Evolutionary conservation across 1,140 invertebrate species (phyloP).

Genomic region (Dicyema japonicum): DNA sequence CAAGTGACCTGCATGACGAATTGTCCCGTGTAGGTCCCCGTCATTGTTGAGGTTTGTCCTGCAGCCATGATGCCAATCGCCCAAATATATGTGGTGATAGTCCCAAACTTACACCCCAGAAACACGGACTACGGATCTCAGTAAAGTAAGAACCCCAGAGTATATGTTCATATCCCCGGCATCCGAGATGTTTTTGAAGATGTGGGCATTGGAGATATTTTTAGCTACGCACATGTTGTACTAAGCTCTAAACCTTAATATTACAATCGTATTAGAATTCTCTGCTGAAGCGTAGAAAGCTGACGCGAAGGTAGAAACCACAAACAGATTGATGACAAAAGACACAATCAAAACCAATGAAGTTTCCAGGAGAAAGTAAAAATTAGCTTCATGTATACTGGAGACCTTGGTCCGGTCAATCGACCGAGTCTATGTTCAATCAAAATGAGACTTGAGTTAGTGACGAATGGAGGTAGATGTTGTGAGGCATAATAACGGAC

Average conservation of each 20-base stretch:
- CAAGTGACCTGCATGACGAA: slow-evolving; percentile 24
- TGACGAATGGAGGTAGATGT: slow-evolving; percentile 64
- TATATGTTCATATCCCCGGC: background rate
- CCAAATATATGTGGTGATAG: slow-evolving; percentile 50
- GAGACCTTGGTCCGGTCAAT: slow-evolving; percentile 34
- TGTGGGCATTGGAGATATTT: slow-evolving; percentile 19
- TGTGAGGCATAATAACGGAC: slow-evolving; percentile 78
- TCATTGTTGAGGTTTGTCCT: slow-evolving; percentile 49
- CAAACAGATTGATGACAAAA: slow-evolving; percentile 59
- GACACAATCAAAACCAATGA: slow-evolving; percentile 42
- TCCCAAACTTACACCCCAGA: slow-evolving; percentile 45
- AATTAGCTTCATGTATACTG: slow-evolving; percentile 45
- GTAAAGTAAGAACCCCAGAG: too few species aligned
- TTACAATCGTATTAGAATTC: too few species aligned
- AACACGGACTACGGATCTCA: slow-evolving; percentile 37
- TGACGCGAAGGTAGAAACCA: slow-evolving; percentile 49
- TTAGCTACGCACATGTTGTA: slow-evolving; percentile 17
- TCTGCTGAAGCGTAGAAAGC: slow-evolving; percentile 37
- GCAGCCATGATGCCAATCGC: slow-evolving; percentile 53
- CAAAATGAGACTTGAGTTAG: slow-evolving; percentile 34
- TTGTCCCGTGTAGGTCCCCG: slow-evolving; percentile 26
- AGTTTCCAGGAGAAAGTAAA: slow-evolving; percentile 56
- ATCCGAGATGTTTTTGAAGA: slow-evolving; percentile 10
- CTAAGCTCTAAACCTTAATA: too few species aligned
- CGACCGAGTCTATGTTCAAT: slow-evolving; percentile 3